Percentiles rank a stretch among this genome's conserved stretches.
Conservation (phyloP, 2,113 vertebrate species). For the Cephalopterus ornatus region DNA sequence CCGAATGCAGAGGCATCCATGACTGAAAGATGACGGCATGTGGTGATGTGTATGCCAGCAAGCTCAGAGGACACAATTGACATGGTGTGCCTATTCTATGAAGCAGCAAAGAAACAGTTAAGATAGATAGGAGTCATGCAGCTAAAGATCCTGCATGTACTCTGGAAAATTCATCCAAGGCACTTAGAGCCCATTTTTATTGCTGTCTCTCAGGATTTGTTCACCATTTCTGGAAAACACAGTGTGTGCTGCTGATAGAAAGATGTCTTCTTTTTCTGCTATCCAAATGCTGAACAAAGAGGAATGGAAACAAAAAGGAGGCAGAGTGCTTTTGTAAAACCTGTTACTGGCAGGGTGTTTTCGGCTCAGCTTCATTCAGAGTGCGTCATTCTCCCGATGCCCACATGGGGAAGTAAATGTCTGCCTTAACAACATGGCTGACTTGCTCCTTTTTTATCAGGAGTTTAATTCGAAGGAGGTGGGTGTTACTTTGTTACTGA, state of each 20-base stretch:
- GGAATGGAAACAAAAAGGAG: conserved; percentile 49
- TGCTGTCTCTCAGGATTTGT: background rate
- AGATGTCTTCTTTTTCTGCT: conserved; percentile 7
- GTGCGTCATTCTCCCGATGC: background rate
- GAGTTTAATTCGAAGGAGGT: background rate
- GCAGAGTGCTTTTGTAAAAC: conserved; percentile 50
- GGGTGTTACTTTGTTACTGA: background rate
- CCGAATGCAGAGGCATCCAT: background rate
- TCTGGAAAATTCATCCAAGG: conserved; percentile 2
- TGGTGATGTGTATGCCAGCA: background rate
- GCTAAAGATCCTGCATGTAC: background rate
- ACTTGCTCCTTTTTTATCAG: background rate
- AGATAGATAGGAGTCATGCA: background rate
- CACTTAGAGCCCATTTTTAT: background rate
- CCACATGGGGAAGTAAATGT: background rate
- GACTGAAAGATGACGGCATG: conserved; percentile 25
- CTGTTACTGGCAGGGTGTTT: conserved; percentile 49
- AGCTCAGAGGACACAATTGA: background rate
- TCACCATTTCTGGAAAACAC: background rate
- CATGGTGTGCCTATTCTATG: background rate
- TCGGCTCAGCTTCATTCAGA: background rate
- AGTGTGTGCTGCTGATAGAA: conserved; percentile 8
- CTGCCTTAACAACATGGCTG: background rate
- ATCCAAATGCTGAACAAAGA: conserved; percentile 38
- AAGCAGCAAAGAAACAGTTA: conserved; percentile 11